Conservation (phyloP, 2,888 invertebrate species). For the Homarus gammarus region DNA sequence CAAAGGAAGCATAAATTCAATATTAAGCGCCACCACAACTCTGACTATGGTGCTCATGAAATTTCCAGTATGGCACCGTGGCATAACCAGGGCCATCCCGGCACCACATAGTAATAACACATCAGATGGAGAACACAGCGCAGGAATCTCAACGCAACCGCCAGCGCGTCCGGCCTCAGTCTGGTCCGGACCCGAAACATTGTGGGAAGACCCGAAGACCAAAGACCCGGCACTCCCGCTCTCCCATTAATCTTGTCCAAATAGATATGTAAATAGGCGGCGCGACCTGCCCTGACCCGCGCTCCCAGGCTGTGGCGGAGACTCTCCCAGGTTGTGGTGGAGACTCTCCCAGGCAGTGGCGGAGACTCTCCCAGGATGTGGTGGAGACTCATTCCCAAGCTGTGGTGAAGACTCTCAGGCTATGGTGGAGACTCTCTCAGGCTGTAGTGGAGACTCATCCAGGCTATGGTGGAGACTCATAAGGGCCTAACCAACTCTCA, state of each 20-base stretch:
- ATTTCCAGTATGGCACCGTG: no score
- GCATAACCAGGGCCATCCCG: no score
- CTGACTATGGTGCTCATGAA: no score
- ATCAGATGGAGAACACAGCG: no score
- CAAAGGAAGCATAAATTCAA: no score
- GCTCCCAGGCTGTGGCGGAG: constrained; percentile 8
- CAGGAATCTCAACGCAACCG: background rate
- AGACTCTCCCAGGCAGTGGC: no score
- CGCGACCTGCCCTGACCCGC: constrained; percentile 59
- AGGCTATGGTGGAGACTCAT: background rate
- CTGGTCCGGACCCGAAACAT: constrained; percentile 16
- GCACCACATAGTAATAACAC: no score
- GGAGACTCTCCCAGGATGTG: no score
- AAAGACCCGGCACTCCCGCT: constrained; percentile 16
- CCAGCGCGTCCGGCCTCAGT: background rate
- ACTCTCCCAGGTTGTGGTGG: no score
- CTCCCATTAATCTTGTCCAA: constrained; percentile 67
- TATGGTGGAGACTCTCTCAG: background rate
- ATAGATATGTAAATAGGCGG: constrained; percentile 68
- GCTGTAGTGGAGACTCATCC: background rate
- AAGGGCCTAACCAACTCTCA: no score
- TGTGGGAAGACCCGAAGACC: constrained; percentile 22
- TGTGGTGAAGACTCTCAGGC: no score
- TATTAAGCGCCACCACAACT: no score
- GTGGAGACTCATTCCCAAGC: background rate